phyloP scores from a whole-genome alignment of 1,140 invertebrate species.

The Megalopta genalis region DNA sequence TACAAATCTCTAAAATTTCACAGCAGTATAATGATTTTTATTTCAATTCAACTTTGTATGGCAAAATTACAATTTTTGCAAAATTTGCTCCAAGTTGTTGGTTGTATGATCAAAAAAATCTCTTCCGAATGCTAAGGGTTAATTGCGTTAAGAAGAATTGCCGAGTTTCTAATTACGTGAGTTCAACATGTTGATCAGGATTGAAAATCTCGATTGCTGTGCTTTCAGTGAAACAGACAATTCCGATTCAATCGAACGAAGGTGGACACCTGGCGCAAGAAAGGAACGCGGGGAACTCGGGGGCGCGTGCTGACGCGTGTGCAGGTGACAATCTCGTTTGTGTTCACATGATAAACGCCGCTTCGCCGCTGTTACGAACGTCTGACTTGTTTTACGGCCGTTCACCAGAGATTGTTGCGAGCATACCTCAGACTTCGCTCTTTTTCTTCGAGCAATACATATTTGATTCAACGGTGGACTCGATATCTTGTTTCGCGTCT shows the following conservation, averaged over 20 bases:
- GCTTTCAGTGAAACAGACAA: conserved; percentile 12
- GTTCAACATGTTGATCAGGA: too few relatives aligned
- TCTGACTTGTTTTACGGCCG: conserved; percentile 59
- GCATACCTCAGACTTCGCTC: not conserved
- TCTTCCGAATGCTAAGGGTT: too few relatives aligned
- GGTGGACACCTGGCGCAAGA: conserved; percentile 55
- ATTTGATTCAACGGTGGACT: too few relatives aligned
- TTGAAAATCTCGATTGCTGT: not conserved
- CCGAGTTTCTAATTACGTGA: too few relatives aligned
- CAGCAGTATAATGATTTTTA: too few relatives aligned
- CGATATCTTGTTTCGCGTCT: too few relatives aligned
- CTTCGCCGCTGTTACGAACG: conserved; percentile 37
- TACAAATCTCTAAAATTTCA: too few relatives aligned
- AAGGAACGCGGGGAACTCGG: conserved; percentile 35
- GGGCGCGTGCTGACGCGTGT: conserved; percentile 47
- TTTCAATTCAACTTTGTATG: too few relatives aligned
- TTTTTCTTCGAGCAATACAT: not conserved
- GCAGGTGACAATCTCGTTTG: conserved; percentile 73
- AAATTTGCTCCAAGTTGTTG: too few relatives aligned
- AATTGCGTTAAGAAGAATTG: too few relatives aligned
- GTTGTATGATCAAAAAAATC: too few relatives aligned
- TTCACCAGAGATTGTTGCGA: not conserved
- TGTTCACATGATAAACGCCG: conserved; percentile 66
- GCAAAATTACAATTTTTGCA: too few relatives aligned
- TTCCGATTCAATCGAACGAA: conserved; percentile 24